Percentiles rank a stretch among this genome's conserved stretches.
Conservation (phyloP, 1,140 invertebrate species). For the Zaprionus lachaisei region DNA sequence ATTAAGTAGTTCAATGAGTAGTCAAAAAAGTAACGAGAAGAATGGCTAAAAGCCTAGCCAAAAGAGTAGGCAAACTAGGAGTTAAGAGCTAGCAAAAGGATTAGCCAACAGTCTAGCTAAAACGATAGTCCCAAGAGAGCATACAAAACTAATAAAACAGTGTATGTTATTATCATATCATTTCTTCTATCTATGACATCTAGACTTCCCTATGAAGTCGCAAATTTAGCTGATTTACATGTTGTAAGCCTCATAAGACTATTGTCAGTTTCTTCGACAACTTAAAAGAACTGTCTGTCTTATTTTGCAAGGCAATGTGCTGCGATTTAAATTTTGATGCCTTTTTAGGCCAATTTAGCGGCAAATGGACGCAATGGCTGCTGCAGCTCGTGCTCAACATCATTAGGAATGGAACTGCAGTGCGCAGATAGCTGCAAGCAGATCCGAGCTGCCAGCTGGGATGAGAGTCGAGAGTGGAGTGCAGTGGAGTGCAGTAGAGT, state of each 20-base stretch:
- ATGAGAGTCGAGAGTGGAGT: not conserved
- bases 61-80: too few species aligned
- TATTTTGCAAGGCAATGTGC: not conserved
- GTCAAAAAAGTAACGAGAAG: too few species aligned
- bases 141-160: too few species aligned
- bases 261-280: not conserved
- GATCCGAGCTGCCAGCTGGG: not conserved
- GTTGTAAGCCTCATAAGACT: not conserved
- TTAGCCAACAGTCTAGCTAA: too few species aligned
- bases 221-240: too few species aligned
- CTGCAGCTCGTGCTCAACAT: not conserved
- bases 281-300: not conserved
- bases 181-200: too few species aligned
- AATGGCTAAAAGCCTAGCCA: too few species aligned
- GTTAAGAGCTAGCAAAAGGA: too few species aligned
- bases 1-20: too few species aligned
- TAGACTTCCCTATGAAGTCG: too few species aligned
- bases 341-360: not conserved
- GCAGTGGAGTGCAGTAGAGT: not conserved
- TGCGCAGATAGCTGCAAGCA: not conserved
- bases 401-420: constrained; percentile 18
- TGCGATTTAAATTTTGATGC: not conserved
- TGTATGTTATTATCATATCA: too few species aligned
- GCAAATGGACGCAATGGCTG: not conserved
- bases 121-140: too few species aligned